These are phyloP conservation scores for Drosophila mojavensis DNA, from an alignment of 1,140 invertebrate species.

Conservation along the genomic window DNA sequence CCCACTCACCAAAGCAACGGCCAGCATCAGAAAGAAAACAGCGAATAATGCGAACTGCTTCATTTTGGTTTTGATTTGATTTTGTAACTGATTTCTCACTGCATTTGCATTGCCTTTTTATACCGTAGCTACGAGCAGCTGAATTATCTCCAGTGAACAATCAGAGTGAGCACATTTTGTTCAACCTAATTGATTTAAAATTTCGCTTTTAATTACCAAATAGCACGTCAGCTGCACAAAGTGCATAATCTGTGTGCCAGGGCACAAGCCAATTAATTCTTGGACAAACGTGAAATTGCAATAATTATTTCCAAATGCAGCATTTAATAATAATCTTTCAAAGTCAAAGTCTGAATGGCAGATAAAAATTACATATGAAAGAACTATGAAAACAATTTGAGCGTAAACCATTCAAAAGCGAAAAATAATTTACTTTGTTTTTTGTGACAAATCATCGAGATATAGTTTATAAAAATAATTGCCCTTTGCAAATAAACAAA, in stretches of 20 bases:
- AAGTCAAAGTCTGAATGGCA: no score
- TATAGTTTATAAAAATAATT: no score
- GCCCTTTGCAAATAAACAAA: no score
- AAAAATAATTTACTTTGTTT: no score
- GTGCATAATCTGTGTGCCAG: not conserved
- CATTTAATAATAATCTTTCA: no score
- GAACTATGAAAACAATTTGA: not conserved
- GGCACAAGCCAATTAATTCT: not conserved
- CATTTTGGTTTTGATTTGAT: slow-evolving; percentile 42
- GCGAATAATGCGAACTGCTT: slow-evolving; percentile 65
- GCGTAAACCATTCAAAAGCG: no score
- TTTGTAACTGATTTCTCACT: not conserved
- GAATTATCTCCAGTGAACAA: not conserved
- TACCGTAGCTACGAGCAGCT: slow-evolving; percentile 8
- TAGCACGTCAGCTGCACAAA: slow-evolving; percentile 19
- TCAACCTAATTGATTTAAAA: not conserved
- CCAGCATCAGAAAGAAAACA: slow-evolving; percentile 53
- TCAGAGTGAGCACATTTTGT: slow-evolving; percentile 3
- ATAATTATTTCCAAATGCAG: not conserved
- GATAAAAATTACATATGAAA: not conserved
- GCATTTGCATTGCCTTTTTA: slow-evolving; percentile 33
- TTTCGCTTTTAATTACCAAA: slow-evolving; percentile 20
- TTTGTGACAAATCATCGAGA: no score
- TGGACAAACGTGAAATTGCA: not conserved
- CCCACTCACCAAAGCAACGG: slow-evolving; percentile 59